phyloP scores from a whole-genome alignment of 2,888 invertebrate genomes.

The Acheta domesticus region DNA sequence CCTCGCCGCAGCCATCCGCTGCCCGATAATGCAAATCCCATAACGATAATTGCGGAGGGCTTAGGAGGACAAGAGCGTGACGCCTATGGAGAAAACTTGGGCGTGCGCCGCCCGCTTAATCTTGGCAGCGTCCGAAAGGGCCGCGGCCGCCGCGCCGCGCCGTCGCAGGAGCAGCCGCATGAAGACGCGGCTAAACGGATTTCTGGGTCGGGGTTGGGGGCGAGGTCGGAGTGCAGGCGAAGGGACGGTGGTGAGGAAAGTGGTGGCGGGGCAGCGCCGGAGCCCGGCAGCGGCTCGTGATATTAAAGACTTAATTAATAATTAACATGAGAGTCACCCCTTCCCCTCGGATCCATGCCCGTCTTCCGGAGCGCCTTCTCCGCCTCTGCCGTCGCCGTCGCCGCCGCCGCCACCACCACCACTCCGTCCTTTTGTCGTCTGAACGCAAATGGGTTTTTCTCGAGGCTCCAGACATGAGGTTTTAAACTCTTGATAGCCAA shows the following conservation, averaged over 20 bases:
- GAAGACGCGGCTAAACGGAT: conserved; percentile 2
- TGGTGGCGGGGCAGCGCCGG: too few species aligned
- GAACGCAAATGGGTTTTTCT: background rate
- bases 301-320: conserved; percentile 18
- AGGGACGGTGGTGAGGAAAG: too few species aligned
- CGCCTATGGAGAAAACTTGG: background rate
- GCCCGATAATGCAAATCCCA: too few species aligned
- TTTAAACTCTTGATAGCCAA: background rate
- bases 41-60: too few species aligned
- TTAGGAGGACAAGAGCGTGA: too few species aligned
- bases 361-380: background rate
- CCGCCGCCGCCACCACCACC: background rate
- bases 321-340: background rate
- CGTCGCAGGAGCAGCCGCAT: background rate
- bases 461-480: background rate
- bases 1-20: too few species aligned
- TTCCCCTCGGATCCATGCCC: background rate
- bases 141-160: background rate
- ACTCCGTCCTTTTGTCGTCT: background rate
- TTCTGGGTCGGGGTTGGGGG: background rate
- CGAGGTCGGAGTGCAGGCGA: background rate
- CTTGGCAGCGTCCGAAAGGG: background rate
- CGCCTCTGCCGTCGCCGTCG: background rate
- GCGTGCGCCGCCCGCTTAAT: background rate
- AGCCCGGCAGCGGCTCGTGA: background rate